Percentiles rank a stretch among this genome's conserved stretches.
Evolutionary conservation across 2,888 invertebrate genomes (phyloP).

Genomic region (Metellina segmentata): DNA sequence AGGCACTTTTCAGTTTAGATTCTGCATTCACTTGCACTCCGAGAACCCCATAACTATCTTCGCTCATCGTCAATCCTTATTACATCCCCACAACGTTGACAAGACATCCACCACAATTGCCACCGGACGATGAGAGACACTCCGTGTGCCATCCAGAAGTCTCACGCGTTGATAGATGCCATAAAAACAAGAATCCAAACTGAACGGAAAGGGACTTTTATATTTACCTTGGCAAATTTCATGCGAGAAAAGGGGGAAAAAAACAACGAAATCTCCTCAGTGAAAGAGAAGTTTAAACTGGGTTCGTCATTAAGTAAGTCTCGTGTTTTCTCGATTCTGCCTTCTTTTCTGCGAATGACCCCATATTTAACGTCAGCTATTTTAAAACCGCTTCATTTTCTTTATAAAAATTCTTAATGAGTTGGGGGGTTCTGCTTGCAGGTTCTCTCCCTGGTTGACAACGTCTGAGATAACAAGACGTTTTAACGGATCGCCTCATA

Average conservation of each 20-base stretch:
- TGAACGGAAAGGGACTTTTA: no score
- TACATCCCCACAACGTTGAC: neutral
- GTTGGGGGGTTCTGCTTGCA: conserved; percentile 32
- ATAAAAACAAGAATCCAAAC: neutral
- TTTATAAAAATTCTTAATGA: conserved; percentile 39
- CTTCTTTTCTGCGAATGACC: conserved; percentile 44
- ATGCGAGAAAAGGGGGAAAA: neutral
- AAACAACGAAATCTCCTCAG: neutral
- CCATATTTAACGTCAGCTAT: conserved; percentile 60
- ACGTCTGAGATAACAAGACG: conserved; percentile 55
- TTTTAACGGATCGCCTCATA: conserved; percentile 34
- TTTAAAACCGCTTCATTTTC: conserved; percentile 17
- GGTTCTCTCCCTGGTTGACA: conserved; percentile 31
- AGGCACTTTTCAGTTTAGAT: no score
- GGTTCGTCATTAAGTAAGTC: conserved; percentile 44
- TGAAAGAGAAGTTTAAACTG: neutral
- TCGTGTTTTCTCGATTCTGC: conserved; percentile 20
- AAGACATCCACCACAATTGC: neutral
- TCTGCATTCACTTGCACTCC: no score
- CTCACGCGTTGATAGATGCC: conserved; percentile 8
- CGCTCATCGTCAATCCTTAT: no score
- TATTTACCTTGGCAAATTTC: conserved; percentile 62
- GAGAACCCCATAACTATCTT: no score
- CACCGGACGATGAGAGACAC: conserved; percentile 2
- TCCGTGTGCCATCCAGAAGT: neutral